Evolutionary conservation across 1,140 invertebrate genomes (phyloP).

Genomic region (Drosophila willistoni): DNA sequence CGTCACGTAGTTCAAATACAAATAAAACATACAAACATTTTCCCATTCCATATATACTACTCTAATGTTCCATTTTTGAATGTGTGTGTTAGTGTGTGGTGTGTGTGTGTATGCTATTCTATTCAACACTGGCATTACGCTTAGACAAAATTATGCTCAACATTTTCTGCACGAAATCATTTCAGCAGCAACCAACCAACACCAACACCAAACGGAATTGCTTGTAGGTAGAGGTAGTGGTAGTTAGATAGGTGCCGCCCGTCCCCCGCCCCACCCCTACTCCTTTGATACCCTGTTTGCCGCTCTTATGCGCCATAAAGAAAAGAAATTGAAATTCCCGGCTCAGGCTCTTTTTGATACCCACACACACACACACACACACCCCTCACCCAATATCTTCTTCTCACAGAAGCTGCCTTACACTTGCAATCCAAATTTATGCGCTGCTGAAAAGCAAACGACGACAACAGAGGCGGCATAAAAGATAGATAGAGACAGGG

Average conservation of each 20-base stretch:
- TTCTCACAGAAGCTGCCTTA: constrained; percentile 6
- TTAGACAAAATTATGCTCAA: constrained; percentile 79
- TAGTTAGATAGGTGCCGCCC: constrained; percentile 1
- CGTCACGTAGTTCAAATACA: constrained; percentile 75
- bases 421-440: constrained; percentile 66
- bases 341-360: constrained; percentile 27
- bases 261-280: neutral
- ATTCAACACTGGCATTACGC: constrained; percentile 50
- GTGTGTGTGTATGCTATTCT: constrained; percentile 39
- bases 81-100: constrained; percentile 3
- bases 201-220: constrained; percentile 42
- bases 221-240: constrained; percentile 24
- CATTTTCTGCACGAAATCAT: constrained; percentile 77
- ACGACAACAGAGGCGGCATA: constrained; percentile 6
- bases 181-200: constrained; percentile 44
- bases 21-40: constrained; percentile 40
- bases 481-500: neutral
- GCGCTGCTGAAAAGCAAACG: constrained; percentile 64
- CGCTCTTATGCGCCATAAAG: constrained; percentile 39
- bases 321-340: constrained; percentile 63
- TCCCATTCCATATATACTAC: neutral
- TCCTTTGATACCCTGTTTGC: neutral
- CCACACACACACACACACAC: neutral
- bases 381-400: neutral
- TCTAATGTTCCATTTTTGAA: neutral